A percentile compares a stretch with the other conserved stretches of the same genome.
phyloP scores from a whole-genome alignment of 2,113 vertebrate genomes.

The Serilophus lunatus region DNA sequence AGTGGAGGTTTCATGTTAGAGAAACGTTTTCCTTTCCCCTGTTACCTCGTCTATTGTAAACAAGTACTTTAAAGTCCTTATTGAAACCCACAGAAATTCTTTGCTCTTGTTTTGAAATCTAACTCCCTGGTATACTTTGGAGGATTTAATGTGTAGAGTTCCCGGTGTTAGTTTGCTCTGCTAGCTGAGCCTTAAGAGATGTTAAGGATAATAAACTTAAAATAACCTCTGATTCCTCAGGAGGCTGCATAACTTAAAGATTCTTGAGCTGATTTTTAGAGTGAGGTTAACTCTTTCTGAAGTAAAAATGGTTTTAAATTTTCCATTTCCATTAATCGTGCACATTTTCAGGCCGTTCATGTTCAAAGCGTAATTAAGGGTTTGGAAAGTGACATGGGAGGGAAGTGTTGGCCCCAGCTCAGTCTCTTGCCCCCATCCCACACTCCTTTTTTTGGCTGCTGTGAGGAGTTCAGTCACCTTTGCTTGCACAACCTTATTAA shows the following conservation, averaged over 20 bases:
- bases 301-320: neutral
- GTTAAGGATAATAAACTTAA: slow-evolving; percentile 65
- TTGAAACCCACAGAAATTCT: slow-evolving; percentile 47
- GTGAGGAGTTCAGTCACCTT: neutral
- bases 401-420: neutral
- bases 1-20: neutral
- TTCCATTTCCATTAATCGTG: neutral
- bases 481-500: neutral
- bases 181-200: slow-evolving; percentile 38
- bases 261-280: neutral
- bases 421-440: neutral
- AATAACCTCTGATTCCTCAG: slow-evolving; percentile 53
- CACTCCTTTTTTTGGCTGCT: neutral
- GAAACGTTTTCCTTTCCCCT: slow-evolving; percentile 1
- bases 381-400: neutral
- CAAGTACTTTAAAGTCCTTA: slow-evolving; percentile 52
- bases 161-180: slow-evolving; percentile 41
- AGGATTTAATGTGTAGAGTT: slow-evolving; percentile 39
- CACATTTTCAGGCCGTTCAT: neutral
- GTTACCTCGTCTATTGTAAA: slow-evolving; percentile 37
- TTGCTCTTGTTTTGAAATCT: slow-evolving; percentile 60
- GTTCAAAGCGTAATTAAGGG: neutral
- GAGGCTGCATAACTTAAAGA: slow-evolving; percentile 23
- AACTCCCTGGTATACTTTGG: slow-evolving; percentile 48
- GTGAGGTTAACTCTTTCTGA: slow-evolving; percentile 12